Base-by-base conservation (phyloP, 2,113 vertebrate genomes). In the Centropristis striata region DNA sequence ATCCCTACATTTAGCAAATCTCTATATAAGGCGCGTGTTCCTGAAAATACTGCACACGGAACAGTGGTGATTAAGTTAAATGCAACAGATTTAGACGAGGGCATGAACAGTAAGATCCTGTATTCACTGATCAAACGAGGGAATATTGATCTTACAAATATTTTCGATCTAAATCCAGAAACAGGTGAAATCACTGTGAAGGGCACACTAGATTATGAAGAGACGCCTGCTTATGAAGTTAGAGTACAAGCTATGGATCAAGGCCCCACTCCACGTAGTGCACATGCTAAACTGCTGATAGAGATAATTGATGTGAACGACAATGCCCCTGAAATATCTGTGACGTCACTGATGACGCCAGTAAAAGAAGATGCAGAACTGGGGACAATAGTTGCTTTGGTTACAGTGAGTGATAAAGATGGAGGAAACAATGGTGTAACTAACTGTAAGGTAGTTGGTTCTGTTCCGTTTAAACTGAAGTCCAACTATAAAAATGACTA, bases 221-320 rank as follows among this genome's bases (percentile, higher is more conserved):
- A 95, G 83, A 95, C 91, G 4, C 54, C 73, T 83, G 92, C 86
- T 85, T 78, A 94, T 95, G 4, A 85, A 54, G 82, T 95, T 0
- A 88, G 92, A 58, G 91, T 94, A 39, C 90, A 94, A 55, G 94
- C 93, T 32, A 32, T n/a, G n/a, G 94, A 95, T 53, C 85, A 85
- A 46, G 92, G 92, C 0, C 0, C 27, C 0, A 54, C 90, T 13
- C 90, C 94, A 3, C 80, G 92, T 0, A 90, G 74, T 14, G 87
- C 84, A 11, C 88, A 95, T 59, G 89, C 95, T 20, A 97, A 97
- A 55, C 70, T 98, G 10, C 78, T 97, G 71, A 91, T 98, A 39
- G 96, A 97, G 32, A 90, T 97, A 41, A 87, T 93, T 0, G 97
- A 98, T 74, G 90, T 97, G 36, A 98, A 97, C 69, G 96, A 97